Base-by-base conservation (phyloP, 2,113 vertebrate species). In the Propithecus coquereli region DNA sequence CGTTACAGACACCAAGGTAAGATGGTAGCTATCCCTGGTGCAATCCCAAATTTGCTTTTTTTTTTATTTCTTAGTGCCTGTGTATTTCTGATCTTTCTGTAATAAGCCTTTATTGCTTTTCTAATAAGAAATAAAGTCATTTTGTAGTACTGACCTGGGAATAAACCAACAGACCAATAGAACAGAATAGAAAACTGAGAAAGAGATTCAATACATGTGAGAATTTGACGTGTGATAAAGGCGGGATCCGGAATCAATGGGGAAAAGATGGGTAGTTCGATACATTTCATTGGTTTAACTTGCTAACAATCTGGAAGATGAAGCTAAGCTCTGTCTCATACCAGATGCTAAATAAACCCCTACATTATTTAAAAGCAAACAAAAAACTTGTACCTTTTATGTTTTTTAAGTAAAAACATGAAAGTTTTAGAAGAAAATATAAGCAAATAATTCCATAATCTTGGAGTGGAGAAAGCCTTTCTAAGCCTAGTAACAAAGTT, bases 101-200 rank as follows among this genome's bases (percentile, higher is more conserved):
- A 96, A 96, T 97, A 97, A 96, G 94, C 66, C 81, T 92, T 97
- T 96, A 96, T 97, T 97, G 94, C 93, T 97, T 96, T 97, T 96
- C 93, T 98, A 97, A 97, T 97, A 97, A 97, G 94, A 96, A 97
- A 96, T 97, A 95, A 97, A 97, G 94, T 95, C 93, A 82, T 94
- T 97, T 94, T 91, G 76, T 73, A 90, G 80, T 94, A 90, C 87
- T 34, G 61, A 85, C 95, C n/a, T 1, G 37, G 91, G 88, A 96
- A 96, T 96, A 97, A 96, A 89, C 94, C 87, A 96, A 92, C 94
- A 94, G 90, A 96, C 97, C 96, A 10, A 97, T 96, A 96, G 71
- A 73, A 87, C 85, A 87, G 97, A 96, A 96, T 52, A 94, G 90
- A 95, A 97, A 92, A 92, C 90, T 47, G 76, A 94, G 85, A 93